These are phyloP conservation scores for Bagarius yarrelli DNA, from an alignment of 2,113 vertebrate species.

Conservation along the genomic window DNA sequence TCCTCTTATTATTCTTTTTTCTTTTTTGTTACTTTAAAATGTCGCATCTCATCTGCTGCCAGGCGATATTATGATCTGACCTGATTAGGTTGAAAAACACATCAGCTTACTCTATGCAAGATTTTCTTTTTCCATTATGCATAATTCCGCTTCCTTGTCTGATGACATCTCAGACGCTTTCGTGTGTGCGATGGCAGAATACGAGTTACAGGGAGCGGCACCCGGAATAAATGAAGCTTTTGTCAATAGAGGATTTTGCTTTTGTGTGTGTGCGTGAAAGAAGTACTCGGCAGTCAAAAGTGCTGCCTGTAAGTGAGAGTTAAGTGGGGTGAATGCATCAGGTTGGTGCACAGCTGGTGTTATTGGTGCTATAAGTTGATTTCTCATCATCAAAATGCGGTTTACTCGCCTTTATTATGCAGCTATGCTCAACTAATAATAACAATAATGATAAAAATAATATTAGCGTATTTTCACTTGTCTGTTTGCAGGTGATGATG, in stretches of 20 bases:
- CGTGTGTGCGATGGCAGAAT: conserved; percentile 24
- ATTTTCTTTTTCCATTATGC: conserved; percentile 24
- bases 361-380: conserved; percentile 10
- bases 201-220: conserved; percentile 1
- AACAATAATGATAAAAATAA: neutral
- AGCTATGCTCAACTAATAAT: conserved; percentile 31
- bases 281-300: conserved; percentile 27
- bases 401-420: conserved; percentile 21
- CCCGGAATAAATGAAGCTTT: conserved; percentile 16
- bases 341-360: conserved; percentile 33
- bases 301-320: conserved; percentile 38
- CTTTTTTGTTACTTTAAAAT: neutral
- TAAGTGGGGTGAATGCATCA: conserved; percentile 27
- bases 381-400: conserved; percentile 22
- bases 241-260: conserved; percentile 23
- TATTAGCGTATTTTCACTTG: conserved; percentile 13
- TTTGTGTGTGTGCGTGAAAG: conserved; percentile 13
- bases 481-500: conserved; percentile 36
- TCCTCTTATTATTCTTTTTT: neutral
- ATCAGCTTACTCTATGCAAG: conserved; percentile 13
- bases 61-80: neutral
- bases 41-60: conserved; percentile 13
- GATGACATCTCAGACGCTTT: conserved; percentile 36
- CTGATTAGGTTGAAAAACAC: conserved; percentile 11
- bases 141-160: conserved; percentile 41